These are phyloP conservation scores for Megathymus violae DNA, from an alignment of 1,140 invertebrate genomes.

Conservation along the genomic window DNA sequence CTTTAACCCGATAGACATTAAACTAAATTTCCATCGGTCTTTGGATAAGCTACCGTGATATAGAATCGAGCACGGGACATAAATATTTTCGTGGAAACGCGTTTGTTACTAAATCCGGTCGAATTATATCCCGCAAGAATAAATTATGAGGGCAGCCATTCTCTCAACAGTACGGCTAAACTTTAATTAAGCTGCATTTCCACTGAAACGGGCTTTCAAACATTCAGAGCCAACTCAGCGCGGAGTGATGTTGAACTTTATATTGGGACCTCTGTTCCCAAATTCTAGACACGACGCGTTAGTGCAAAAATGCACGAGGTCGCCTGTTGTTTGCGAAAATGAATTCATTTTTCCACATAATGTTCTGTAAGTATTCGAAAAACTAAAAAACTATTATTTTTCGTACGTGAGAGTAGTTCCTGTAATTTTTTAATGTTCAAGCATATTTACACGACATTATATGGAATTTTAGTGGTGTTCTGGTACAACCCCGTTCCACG, in stretches of 20 bases:
- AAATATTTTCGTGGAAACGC: constrained; percentile 47
- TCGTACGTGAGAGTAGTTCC: constrained; percentile 21
- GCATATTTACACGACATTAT: constrained; percentile 12
- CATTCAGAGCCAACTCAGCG: constrained; percentile 54
- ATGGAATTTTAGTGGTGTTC: constrained; percentile 7
- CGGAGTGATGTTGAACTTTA: constrained; percentile 50
- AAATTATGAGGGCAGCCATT: constrained; percentile 70
- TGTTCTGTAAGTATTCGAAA: constrained; percentile 46
- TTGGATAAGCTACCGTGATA: background rate
- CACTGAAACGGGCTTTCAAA: constrained; percentile 61
- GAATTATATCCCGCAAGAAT: constrained; percentile 70
- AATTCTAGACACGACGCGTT: constrained; percentile 42
- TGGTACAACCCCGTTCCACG: background rate
- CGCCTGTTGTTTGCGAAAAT: constrained; percentile 43
- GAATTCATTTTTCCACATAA: constrained; percentile 56
- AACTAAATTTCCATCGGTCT: constrained; percentile 28
- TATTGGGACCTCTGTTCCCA: constrained; percentile 38
- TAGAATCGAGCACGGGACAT: constrained; percentile 39
- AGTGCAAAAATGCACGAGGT: constrained; percentile 51
- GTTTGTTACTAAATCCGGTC: constrained; percentile 66
- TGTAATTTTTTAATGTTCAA: constrained; percentile 19
- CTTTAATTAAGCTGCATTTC: constrained; percentile 77
- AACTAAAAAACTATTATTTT: constrained; percentile 39
- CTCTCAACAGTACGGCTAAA: constrained; percentile 62
- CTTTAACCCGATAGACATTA: constrained; percentile 36